Conservation (phyloP, 2,113 vertebrate genomes). For the Tylochromis polylepis region DNA sequence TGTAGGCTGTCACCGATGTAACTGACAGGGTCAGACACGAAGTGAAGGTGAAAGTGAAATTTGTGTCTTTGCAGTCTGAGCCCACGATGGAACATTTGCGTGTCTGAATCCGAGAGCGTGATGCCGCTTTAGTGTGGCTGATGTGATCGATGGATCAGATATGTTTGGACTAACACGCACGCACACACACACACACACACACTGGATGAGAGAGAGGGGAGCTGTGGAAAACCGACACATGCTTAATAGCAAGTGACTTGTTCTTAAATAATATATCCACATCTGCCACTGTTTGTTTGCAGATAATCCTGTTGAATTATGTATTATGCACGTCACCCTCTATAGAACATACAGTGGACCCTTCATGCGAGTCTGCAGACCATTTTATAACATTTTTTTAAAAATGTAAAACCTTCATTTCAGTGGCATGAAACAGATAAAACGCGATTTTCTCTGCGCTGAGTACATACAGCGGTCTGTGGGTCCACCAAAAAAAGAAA, state of each 20-base stretch:
- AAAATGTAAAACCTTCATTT: background rate
- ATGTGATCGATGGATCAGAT: conserved; percentile 41
- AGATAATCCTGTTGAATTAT: conserved; percentile 64
- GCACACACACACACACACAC: background rate
- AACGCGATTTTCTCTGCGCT: background rate
- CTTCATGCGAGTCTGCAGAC: background rate
- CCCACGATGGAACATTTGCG: background rate
- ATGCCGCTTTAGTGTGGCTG: background rate
- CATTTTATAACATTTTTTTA: background rate
- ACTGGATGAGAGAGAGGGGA: background rate
- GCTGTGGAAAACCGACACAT: conserved; percentile 47
- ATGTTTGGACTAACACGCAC: conserved; percentile 21
- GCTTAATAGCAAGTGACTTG: conserved; percentile 62
- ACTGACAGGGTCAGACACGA: background rate
- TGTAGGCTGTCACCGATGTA: background rate
- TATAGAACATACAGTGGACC: conserved; percentile 20
- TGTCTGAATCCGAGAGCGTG: background rate
- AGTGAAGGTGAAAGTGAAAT: background rate
- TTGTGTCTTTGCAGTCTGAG: background rate
- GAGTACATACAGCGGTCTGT: background rate
- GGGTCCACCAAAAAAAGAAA: background rate
- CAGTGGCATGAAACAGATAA: background rate
- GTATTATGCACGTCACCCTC: conserved; percentile 46
- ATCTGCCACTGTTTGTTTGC: conserved; percentile 68
- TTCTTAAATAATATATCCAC: conserved; percentile 70